phyloP scores from a whole-genome alignment of 2,797 vertebrate species.

The Tachyglossus aculeatus region DNA sequence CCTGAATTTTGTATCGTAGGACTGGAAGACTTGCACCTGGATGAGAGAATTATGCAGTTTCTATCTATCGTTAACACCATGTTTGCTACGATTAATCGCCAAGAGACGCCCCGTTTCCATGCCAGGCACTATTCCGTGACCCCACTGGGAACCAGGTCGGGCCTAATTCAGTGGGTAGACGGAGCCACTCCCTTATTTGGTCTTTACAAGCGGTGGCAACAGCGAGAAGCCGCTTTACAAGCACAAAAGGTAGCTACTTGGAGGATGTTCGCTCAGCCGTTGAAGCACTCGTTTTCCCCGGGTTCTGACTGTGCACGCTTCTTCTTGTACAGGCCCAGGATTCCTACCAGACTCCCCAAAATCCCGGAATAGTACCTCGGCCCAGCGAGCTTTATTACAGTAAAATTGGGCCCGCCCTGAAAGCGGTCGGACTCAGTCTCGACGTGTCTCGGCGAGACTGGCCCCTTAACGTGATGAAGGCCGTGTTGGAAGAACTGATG shows the following conservation, averaged over 20 bases:
- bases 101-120: slow-evolving; percentile 92
- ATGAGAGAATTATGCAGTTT: slow-evolving; percentile 99
- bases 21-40: slow-evolving; percentile 94
- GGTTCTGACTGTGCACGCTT: not conserved
- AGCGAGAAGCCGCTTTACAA: slow-evolving; percentile 91
- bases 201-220: slow-evolving; percentile 98
- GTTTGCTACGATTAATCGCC: slow-evolving; percentile 98
- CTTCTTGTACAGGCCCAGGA: slow-evolving; percentile 84
- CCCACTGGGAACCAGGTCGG: slow-evolving; percentile 92
- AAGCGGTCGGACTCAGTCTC: slow-evolving; percentile 90
- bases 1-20: slow-evolving; percentile 72
- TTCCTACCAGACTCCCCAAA: slow-evolving; percentile 88
- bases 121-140: slow-evolving; percentile 97
- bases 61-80: slow-evolving; percentile 98
- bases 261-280: not conserved
- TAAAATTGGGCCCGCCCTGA: slow-evolving; percentile 93
- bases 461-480: slow-evolving; percentile 95
- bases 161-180: slow-evolving; percentile 98
- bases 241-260: slow-evolving; percentile 86
- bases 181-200: slow-evolving; percentile 96
- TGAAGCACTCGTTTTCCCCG: too few species aligned
- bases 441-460: slow-evolving; percentile 95
- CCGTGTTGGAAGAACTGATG: slow-evolving; percentile 95
- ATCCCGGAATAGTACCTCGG: slow-evolving; percentile 91
- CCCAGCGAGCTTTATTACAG: slow-evolving; percentile 98